phyloP scores from a whole-genome alignment of 2,888 invertebrate species.

The Stegana nigrithorax region DNA sequence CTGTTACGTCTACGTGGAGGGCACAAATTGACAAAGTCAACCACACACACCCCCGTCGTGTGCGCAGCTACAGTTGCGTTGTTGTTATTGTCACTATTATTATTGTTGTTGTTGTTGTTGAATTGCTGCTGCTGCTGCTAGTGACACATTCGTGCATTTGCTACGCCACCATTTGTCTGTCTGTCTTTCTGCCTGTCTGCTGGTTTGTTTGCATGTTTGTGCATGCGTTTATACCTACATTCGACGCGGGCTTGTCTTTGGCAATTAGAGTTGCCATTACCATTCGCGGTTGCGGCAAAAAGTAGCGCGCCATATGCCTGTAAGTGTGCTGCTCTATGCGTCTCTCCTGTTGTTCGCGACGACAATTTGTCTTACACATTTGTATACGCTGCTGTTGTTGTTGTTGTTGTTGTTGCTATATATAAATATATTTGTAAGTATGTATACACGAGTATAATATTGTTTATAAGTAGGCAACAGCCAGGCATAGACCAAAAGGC shows the following conservation, averaged over 20 bases:
- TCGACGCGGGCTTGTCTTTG: constrained; percentile 8
- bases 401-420: not conserved
- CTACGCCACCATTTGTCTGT: not conserved
- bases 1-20: not conserved
- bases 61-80: not conserved
- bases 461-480: not conserved
- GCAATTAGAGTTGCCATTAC: constrained; percentile 16
- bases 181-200: no score
- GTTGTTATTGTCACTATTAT: not conserved
- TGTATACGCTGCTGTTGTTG: constrained; percentile 1
- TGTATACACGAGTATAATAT: no score
- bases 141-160: not conserved
- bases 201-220: no score
- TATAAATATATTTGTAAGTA: no score
- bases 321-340: no score
- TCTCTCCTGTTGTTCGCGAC: constrained; percentile 29
- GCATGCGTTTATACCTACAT: no score
- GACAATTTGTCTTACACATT: constrained; percentile 40
- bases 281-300: constrained; percentile 8
- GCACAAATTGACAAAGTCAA: not conserved
- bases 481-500: no score
- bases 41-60: not conserved
- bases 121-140: not conserved
- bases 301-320: not conserved
- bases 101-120: not conserved